A percentile compares a stretch with the other conserved stretches of the same genome.
These are phyloP conservation scores for Paralvinella palmiformis DNA, from an alignment of 1,140 invertebrate genomes.

Conservation along the genomic window DNA sequence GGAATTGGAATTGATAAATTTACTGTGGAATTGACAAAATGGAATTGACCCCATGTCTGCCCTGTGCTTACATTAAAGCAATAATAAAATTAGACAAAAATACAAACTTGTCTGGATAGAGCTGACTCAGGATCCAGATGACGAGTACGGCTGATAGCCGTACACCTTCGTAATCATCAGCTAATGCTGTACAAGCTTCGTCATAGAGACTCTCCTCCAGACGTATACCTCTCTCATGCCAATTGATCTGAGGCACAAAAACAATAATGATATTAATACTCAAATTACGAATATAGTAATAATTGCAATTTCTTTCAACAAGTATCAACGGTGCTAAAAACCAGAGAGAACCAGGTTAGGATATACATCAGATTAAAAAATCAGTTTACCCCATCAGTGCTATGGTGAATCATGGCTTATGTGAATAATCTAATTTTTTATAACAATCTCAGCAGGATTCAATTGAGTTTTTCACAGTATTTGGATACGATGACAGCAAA, in stretches of 20 bases:
- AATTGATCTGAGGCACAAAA: slow-evolving; percentile 49
- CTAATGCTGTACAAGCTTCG: slow-evolving; percentile 72
- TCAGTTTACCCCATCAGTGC: neutral
- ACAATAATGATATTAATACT: neutral
- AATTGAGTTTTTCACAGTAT: no score
- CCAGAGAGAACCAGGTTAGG: neutral
- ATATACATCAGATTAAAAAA: neutral
- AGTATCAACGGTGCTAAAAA: neutral
- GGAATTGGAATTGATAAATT: no score
- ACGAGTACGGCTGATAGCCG: slow-evolving; percentile 76
- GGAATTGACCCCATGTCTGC: no score
- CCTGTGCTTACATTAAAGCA: no score
- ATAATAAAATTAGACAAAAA: neutral
- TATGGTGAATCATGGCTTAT: neutral
- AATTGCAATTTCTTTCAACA: neutral
- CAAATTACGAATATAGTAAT: neutral
- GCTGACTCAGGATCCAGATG: slow-evolving; percentile 75
- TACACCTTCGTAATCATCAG: slow-evolving; percentile 92
- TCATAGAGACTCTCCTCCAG: slow-evolving; percentile 73
- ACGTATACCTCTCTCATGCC: slow-evolving; percentile 73
- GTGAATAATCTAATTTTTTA: no score
- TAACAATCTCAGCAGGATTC: no score
- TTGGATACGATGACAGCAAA: no score
- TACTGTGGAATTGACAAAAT: no score
- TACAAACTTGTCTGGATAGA: slow-evolving; percentile 78